Evolutionary conservation across 2,113 vertebrate genomes (phyloP).

Genomic region (Tamias sibiricus): DNA sequence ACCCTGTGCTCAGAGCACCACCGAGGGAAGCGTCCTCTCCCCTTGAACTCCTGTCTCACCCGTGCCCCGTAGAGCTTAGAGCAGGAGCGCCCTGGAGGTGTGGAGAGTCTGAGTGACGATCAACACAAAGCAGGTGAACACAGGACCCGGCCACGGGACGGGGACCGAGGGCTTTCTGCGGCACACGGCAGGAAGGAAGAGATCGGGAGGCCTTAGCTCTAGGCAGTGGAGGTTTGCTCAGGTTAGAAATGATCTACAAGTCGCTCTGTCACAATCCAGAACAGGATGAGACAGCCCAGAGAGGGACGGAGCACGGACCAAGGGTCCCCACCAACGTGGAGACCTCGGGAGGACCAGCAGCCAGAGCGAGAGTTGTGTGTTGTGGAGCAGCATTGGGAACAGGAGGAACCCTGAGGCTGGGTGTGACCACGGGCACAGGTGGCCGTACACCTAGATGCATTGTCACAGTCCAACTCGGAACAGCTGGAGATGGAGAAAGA

Average conservation of each 20-base stretch:
- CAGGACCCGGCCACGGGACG: neutral
- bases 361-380: too few relatives aligned
- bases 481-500: neutral
- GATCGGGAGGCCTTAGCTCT: fast-evolving
- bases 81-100: fast-evolving
- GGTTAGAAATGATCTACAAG: neutral
- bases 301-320: neutral
- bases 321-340: too few relatives aligned
- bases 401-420: neutral
- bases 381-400: neutral
- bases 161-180: too few relatives aligned
- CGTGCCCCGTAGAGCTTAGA: neutral
- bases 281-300: neutral
- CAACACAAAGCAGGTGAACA: neutral
- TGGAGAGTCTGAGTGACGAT: neutral
- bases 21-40: neutral
- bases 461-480: neutral
- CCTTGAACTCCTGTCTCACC: neutral
- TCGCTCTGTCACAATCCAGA: neutral
- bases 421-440: neutral
- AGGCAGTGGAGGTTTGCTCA: neutral
- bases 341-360: neutral
- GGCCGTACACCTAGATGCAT: fast-evolving
- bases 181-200: neutral
- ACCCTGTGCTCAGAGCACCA: neutral